Evolutionary conservation across 2,888 invertebrate genomes (phyloP).

Genomic region (Drosophila emarginata): DNA sequence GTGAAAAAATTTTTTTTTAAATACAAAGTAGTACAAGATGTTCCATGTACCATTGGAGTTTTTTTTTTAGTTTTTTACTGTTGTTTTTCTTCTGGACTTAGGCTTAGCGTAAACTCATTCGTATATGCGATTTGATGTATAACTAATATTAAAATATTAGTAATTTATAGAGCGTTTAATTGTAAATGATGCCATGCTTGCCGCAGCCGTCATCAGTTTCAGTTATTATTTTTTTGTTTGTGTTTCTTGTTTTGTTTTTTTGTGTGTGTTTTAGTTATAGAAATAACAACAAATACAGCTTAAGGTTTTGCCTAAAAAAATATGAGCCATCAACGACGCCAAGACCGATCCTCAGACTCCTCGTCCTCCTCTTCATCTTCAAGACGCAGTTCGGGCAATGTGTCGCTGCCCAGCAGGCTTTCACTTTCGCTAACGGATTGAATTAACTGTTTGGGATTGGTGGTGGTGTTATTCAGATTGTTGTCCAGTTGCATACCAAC

Average conservation of each 20-base stretch:
- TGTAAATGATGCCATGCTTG: slow-evolving; percentile 12
- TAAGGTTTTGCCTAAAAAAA: slow-evolving; percentile 44
- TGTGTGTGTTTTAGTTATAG: slow-evolving; percentile 42
- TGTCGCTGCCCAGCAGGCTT: slow-evolving; percentile 77
- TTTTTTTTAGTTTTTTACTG: slow-evolving; percentile 32
- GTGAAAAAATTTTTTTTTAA: slow-evolving; percentile 66
- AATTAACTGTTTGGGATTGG: slow-evolving; percentile 55
- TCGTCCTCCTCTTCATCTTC: slow-evolving; percentile 94
- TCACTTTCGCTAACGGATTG: slow-evolving; percentile 76
- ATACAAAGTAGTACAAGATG: slow-evolving; percentile 63
- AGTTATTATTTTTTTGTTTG: not conserved
- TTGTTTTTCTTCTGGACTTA: slow-evolving; percentile 33
- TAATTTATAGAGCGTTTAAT: slow-evolving; percentile 73
- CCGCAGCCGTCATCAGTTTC: slow-evolving; percentile 15
- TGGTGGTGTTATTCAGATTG: slow-evolving; percentile 3
- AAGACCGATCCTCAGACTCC: slow-evolving; percentile 92
- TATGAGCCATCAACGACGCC: slow-evolving; percentile 90
- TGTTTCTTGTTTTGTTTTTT: slow-evolving; percentile 2
- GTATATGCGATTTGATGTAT: slow-evolving; percentile 58
- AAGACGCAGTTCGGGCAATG: slow-evolving; percentile 87
- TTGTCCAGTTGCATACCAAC: slow-evolving; percentile 39
- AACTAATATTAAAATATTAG: slow-evolving; percentile 72
- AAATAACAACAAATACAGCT: slow-evolving; percentile 69
- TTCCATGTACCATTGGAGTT: slow-evolving; percentile 7
- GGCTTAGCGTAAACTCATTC: slow-evolving; percentile 58